phyloP scores from a whole-genome alignment of 2,797 vertebrate species.

The Chelon labrosus region DNA sequence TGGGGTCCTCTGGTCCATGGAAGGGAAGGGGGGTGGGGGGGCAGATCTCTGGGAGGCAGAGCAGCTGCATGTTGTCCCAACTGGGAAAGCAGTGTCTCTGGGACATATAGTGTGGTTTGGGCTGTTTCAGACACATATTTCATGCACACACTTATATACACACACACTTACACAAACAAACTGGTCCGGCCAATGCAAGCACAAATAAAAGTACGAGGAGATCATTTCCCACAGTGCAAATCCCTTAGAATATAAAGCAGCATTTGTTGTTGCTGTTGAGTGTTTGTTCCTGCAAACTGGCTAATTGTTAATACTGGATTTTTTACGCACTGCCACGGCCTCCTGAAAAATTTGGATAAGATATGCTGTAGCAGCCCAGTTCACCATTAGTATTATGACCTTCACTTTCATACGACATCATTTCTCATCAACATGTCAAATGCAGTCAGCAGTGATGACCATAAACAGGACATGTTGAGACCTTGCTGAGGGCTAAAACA shows the following conservation, averaged over 20 bases:
- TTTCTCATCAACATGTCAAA: constrained; percentile 32
- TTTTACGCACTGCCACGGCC: constrained; percentile 27
- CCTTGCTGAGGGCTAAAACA: constrained; percentile 39
- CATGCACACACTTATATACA: constrained; percentile 18
- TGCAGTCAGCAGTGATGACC: constrained; percentile 29
- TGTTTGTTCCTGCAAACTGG: constrained; percentile 30
- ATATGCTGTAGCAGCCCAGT: neutral
- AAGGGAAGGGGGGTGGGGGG: constrained; percentile 4
- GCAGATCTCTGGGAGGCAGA: constrained; percentile 53
- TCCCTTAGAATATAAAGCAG: constrained; percentile 20
- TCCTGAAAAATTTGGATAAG: constrained; percentile 7
- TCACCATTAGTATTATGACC: neutral
- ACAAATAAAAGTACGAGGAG: neutral
- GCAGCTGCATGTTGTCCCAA: constrained; percentile 69
- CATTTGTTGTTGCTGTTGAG: constrained; percentile 50
- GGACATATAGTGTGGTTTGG: constrained; percentile 39
- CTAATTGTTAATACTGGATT: constrained; percentile 40
- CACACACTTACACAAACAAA: constrained; percentile 34
- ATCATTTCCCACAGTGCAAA: constrained; percentile 43
- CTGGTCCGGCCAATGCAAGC: constrained; percentile 12
- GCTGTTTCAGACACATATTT: constrained; percentile 3
- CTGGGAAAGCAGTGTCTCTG: constrained; percentile 51
- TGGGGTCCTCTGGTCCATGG: constrained; percentile 37
- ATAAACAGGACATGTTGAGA: constrained; percentile 18
- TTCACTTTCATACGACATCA: constrained; percentile 28